A percentile compares a stretch with the other conserved stretches of the same genome.
Conservation (phyloP, 1,140 invertebrate species). For the Plutomurus gul region DNA sequence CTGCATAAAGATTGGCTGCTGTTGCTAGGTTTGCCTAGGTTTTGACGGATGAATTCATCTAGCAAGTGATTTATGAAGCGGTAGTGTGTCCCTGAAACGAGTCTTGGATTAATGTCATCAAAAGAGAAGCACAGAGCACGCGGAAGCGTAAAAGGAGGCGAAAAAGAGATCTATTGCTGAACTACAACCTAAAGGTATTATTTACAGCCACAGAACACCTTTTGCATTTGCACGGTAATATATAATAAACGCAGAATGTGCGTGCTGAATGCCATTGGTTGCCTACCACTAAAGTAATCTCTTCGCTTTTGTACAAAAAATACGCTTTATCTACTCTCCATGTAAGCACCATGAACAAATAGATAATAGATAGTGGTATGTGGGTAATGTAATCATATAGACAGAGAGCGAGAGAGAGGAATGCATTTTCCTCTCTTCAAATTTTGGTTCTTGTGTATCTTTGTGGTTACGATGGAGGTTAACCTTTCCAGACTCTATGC, state of each 20-base stretch:
- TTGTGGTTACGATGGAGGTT: background rate
- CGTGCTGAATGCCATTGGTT: too few relatives aligned
- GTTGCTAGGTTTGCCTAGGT: background rate
- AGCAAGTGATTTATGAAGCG: conserved; percentile 33
- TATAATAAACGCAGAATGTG: too few relatives aligned
- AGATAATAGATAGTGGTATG: too few relatives aligned
- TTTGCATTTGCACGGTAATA: too few relatives aligned
- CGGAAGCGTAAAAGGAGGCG: background rate
- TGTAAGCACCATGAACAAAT: too few relatives aligned
- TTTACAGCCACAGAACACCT: too few relatives aligned
- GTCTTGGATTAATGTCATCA: conserved; percentile 28
- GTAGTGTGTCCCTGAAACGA: background rate
- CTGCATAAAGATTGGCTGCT: background rate
- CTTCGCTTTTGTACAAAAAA: too few relatives aligned
- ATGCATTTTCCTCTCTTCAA: background rate
- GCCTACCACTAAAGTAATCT: too few relatives aligned
- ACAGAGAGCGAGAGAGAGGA: too few relatives aligned
- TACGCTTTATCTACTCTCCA: too few relatives aligned
- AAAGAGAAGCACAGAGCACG: background rate
- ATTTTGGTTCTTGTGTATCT: background rate
- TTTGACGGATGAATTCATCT: conserved; percentile 6
- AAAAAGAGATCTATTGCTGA: background rate
- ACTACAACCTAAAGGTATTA: too few relatives aligned
- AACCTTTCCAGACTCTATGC: background rate
- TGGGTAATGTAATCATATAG: too few relatives aligned